These are phyloP conservation scores for Gryllus bimaculatus DNA, from an alignment of 1,140 invertebrate species.

Conservation along the genomic window DNA sequence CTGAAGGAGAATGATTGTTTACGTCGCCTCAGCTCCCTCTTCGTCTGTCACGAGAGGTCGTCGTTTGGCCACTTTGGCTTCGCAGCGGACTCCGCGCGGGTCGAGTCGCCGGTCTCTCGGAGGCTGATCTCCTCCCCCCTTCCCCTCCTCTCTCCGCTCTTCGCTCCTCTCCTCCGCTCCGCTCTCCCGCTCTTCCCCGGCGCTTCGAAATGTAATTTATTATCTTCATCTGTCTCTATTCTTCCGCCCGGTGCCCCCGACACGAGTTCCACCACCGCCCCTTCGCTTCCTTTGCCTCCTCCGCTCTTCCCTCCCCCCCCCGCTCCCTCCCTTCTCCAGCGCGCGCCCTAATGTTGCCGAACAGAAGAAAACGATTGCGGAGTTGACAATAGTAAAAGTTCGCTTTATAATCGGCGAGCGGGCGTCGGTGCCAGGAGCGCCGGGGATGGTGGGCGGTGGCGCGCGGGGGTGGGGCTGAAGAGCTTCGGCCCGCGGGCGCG, in stretches of 20 bases:
- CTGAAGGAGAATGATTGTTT: no score
- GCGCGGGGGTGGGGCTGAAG: no score
- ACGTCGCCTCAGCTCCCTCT: no score
- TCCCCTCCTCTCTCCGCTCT: background rate
- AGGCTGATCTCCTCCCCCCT: no score
- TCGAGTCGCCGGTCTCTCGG: no score
- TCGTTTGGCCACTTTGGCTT: no score
- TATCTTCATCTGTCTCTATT: conserved; percentile 5
- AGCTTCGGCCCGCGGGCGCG: background rate
- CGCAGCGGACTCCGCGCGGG: no score
- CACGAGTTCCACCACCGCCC: background rate
- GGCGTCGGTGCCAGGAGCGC: background rate
- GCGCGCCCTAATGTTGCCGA: background rate
- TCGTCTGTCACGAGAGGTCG: no score
- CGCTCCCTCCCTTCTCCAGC: background rate
- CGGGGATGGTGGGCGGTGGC: no score
- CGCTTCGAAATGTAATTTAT: conserved; percentile 1
- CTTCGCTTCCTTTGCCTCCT: background rate
- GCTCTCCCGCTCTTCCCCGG: background rate
- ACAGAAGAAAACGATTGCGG: background rate
- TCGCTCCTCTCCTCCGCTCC: background rate
- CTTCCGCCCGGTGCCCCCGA: background rate
- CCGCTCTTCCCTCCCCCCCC: background rate
- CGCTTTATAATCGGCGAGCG: background rate
- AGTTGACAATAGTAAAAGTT: conserved; percentile 5